phyloP scores from a whole-genome alignment of 2,113 vertebrate species.

The cattle (Bos taurus) region DNA sequence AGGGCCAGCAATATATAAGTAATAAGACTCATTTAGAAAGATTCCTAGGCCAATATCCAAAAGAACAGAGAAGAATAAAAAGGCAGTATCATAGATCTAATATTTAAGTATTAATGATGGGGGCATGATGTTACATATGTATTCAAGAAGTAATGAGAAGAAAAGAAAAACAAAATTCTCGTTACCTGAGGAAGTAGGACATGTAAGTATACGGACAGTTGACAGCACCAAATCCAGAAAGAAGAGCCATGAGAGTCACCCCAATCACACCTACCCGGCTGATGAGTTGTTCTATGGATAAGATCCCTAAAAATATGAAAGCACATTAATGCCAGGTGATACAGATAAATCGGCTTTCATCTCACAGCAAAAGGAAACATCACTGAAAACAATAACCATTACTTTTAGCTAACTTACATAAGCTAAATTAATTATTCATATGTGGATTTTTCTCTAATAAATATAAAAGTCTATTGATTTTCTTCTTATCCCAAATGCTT shows the following conservation, averaged over 20 bases:
- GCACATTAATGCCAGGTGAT: neutral
- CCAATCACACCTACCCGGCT: slow-evolving; percentile 98
- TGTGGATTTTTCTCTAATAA: neutral
- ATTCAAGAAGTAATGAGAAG: neutral
- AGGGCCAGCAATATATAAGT: neutral
- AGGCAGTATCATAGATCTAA: neutral
- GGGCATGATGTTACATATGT: neutral
- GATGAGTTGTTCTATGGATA: slow-evolving; percentile 98
- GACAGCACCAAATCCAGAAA: slow-evolving; percentile 98
- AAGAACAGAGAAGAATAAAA: neutral
- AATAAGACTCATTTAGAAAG: neutral
- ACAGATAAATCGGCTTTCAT: neutral
- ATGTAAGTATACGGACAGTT: slow-evolving; percentile 99
- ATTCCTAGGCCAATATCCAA: neutral
- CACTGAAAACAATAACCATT: neutral
- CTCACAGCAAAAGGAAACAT: neutral
- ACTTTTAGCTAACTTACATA: neutral
- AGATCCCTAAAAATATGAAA: slow-evolving; percentile 85
- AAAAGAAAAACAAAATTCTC: neutral
- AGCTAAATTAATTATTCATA: neutral
- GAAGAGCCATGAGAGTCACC: slow-evolving; percentile 97
- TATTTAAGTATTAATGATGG: neutral
- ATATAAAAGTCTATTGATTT: neutral
- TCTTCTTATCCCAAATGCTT: neutral
- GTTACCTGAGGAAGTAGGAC: slow-evolving; percentile 99